Evolutionary conservation across 2,888 invertebrate genomes (phyloP).

Genomic region (Hydroisotoma schaefferi): DNA sequence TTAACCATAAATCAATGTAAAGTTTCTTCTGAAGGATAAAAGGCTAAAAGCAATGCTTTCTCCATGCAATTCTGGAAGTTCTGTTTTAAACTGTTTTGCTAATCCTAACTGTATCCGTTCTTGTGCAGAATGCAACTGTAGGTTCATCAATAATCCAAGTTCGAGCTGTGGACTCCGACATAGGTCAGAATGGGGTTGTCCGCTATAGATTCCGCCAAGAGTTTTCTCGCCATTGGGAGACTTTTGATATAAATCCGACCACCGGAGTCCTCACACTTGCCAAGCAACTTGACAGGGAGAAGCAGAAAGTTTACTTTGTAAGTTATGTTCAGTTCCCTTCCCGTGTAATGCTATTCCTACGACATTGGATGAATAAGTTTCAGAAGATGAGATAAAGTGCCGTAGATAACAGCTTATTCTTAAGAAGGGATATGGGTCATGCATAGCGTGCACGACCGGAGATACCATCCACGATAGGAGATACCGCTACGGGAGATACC

Average conservation of each 20-base stretch:
- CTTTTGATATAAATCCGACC: conserved; percentile 74
- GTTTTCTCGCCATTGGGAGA: conserved; percentile 73
- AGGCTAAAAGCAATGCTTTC: too few relatives aligned
- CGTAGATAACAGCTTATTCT: neutral
- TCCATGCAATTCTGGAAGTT: neutral
- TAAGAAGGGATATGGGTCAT: too few relatives aligned
- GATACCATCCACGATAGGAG: too few relatives aligned
- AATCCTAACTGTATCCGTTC: conserved; percentile 1
- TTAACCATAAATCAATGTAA: too few relatives aligned
- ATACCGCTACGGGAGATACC: too few relatives aligned
- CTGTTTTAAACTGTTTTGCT: neutral
- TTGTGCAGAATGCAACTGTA: conserved; percentile 81
- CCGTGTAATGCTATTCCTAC: too few relatives aligned
- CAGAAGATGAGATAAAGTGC: neutral
- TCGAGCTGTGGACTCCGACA: conserved; percentile 77
- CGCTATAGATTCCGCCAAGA: conserved; percentile 78
- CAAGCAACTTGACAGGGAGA: conserved; percentile 71
- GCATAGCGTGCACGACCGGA: too few relatives aligned
- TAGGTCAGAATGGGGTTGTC: conserved; percentile 85
- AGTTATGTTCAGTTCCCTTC: conserved; percentile 41
- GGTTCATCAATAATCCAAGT: conserved; percentile 77
- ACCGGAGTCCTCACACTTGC: conserved; percentile 73
- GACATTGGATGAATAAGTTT: neutral
- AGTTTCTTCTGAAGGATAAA: too few relatives aligned
- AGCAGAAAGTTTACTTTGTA: conserved; percentile 83